Percentiles rank a stretch among this genome's conserved stretches.
phyloP scores from a whole-genome alignment of 2,888 invertebrate species.

The Ceriagrion tenellum region DNA sequence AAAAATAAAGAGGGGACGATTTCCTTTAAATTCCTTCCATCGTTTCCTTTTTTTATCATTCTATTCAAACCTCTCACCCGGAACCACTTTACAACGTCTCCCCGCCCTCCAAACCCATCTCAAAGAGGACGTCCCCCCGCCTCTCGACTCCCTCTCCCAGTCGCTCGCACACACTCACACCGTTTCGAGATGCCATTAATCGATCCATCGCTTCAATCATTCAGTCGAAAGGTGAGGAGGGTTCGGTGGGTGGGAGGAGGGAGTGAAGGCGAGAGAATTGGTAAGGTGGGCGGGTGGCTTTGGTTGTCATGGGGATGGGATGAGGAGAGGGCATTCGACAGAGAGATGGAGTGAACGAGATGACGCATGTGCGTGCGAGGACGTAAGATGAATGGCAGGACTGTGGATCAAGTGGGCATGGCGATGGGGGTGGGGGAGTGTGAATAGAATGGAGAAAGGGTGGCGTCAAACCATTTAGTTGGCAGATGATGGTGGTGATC shows the following conservation, averaged over 20 bases:
- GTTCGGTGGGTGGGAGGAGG: not conserved
- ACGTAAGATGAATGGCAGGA: not conserved
- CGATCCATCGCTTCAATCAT: conserved; percentile 59
- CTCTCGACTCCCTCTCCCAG: not conserved
- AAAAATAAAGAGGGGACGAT: conserved; percentile 9
- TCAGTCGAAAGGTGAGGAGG: conserved; percentile 22
- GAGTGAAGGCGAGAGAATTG: not conserved
- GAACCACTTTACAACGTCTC: conserved; percentile 58
- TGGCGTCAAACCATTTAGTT: not conserved
- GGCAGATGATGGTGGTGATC: not conserved
- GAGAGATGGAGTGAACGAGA: too few species aligned
- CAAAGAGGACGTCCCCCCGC: not conserved
- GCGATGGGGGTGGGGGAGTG: not conserved
- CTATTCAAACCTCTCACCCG: conserved; percentile 66
- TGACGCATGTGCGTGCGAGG: too few species aligned
- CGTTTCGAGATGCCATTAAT: conserved; percentile 43
- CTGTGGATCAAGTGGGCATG: not conserved
- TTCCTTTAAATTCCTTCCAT: conserved; percentile 46
- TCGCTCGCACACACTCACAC: not conserved
- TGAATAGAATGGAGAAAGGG: not conserved
- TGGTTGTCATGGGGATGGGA: not conserved
- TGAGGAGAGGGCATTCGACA: not conserved
- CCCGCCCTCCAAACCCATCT: not conserved
- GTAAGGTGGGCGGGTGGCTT: not conserved
- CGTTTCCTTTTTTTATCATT: conserved; percentile 44